Conservation (phyloP, 2,113 vertebrate genomes). For the Trogon melanurus region DNA sequence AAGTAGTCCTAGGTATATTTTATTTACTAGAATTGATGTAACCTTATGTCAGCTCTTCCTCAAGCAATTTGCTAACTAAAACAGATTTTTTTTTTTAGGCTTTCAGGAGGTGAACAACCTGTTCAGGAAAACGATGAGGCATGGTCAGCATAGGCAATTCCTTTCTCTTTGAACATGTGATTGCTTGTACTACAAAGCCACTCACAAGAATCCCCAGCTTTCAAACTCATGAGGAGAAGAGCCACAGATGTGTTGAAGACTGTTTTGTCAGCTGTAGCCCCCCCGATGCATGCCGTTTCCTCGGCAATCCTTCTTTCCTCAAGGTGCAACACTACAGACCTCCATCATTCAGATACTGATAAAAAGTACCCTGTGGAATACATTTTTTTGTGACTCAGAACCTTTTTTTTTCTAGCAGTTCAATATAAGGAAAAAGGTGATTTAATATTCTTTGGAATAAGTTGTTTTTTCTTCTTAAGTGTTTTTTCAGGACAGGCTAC, state of each 20-base stretch:
- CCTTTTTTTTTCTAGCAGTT: background rate
- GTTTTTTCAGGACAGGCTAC: background rate
- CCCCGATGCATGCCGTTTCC: background rate
- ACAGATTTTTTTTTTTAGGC: background rate
- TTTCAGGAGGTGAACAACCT: background rate
- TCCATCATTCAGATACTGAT: background rate
- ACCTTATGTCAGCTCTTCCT: background rate
- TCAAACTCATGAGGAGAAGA: background rate
- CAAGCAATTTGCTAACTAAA: background rate
- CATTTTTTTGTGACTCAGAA: background rate
- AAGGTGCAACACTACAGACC: background rate
- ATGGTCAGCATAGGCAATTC: background rate
- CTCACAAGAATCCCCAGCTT: background rate
- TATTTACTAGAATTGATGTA: background rate
- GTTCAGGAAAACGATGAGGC: background rate
- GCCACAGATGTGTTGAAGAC: background rate
- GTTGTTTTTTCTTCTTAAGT: background rate
- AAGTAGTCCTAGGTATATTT: background rate
- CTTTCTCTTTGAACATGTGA: background rate
- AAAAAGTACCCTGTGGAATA: background rate
- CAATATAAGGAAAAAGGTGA: background rate
- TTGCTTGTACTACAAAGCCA: background rate
- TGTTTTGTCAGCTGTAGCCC: background rate
- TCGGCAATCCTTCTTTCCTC: background rate
- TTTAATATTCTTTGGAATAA: background rate